Percentiles rank a stretch among this genome's conserved stretches.
phyloP scores from a whole-genome alignment of 1,140 invertebrate genomes.

The Hylaeus anthracinus region DNA sequence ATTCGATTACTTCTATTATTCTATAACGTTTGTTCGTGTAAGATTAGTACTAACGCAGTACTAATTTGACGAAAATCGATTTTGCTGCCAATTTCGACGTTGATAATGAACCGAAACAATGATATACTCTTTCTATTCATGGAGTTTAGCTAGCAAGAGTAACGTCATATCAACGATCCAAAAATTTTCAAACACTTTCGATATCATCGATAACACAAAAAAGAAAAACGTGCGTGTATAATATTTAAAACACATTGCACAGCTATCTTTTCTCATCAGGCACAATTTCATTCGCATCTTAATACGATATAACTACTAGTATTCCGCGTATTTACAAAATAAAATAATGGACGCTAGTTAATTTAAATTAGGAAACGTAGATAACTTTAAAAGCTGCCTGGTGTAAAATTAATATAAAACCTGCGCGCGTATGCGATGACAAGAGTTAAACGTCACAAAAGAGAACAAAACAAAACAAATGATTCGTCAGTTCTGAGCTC shows the following conservation, averaged over 20 bases:
- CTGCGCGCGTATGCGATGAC: constrained; percentile 4
- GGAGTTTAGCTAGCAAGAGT: background rate
- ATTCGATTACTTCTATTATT: constrained; percentile 39
- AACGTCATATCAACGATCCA: background rate
- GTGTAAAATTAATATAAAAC: constrained; percentile 31
- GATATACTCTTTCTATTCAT: no score
- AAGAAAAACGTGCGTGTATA: background rate
- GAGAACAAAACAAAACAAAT: constrained; percentile 3
- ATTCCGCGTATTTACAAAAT: constrained; percentile 41
- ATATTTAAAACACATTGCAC: constrained; percentile 18
- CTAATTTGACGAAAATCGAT: background rate
- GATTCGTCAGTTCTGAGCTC: constrained; percentile 11
- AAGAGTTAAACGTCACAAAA: constrained; percentile 25
- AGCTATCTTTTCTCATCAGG: constrained; percentile 33
- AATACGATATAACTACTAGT: constrained; percentile 29
- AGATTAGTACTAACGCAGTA: constrained; percentile 1
- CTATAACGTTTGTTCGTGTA: constrained; percentile 1
- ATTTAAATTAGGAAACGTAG: constrained; percentile 40
- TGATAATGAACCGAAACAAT: background rate
- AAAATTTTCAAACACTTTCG: background rate
- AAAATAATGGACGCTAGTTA: constrained; percentile 32
- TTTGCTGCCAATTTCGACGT: background rate
- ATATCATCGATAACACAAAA: constrained; percentile 10
- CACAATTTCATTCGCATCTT: constrained; percentile 33
- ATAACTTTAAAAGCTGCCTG: constrained; percentile 46